phyloP scores from a whole-genome alignment of 2,113 vertebrate species.

The Delphinapterus leucas region DNA sequence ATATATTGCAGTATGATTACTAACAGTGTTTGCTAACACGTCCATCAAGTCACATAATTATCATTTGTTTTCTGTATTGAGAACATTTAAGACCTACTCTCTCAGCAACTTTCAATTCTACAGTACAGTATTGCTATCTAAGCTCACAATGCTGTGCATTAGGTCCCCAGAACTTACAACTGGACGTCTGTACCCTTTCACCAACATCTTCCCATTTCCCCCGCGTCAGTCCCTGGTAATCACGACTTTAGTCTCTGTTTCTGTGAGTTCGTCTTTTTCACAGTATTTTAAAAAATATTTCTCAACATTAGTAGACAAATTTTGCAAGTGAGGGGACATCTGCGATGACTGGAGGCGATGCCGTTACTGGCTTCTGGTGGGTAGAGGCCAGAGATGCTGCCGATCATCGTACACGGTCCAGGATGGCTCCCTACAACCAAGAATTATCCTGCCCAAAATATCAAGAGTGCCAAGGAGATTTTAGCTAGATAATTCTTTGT shows the following conservation, averaged over 20 bases:
- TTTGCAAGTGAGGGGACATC: not conserved
- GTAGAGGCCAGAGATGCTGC: not conserved
- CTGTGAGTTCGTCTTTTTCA: not conserved
- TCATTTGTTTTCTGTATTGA: not conserved
- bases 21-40: not conserved
- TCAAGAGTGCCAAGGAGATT: not conserved
- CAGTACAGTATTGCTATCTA: not conserved
- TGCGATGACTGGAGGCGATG: not conserved
- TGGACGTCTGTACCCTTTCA: not conserved
- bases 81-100: not conserved
- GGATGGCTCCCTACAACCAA: not conserved
- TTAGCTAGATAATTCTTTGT: not conserved
- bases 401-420: not conserved
- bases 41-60: not conserved
- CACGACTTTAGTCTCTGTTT: not conserved
- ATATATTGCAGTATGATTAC: not conserved
- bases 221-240: rapidly evolving
- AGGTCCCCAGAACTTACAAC: not conserved
- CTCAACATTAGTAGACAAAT: not conserved
- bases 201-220: not conserved
- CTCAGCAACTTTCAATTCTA: not conserved
- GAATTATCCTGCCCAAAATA: not conserved
- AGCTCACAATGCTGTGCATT: not conserved
- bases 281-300: not conserved
- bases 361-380: not conserved